Evolutionary conservation across 2,797 vertebrate species (phyloP).

Genomic region (Staurois parvus): DNA sequence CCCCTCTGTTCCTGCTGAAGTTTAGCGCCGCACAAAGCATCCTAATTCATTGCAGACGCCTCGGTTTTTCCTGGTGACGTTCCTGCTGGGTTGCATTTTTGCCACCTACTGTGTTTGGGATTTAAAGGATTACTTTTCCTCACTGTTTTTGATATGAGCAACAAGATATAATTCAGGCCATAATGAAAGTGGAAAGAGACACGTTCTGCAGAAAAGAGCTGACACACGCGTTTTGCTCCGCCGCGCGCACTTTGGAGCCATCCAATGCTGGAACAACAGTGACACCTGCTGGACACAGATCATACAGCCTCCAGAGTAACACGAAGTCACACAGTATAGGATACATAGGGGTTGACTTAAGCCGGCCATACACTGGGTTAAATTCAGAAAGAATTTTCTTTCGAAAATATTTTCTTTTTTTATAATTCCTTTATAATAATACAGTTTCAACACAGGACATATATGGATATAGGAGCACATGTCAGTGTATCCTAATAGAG

Average conservation of each 20-base stretch:
- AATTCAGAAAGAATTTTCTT: too few relatives aligned
- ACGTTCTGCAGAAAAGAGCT: not conserved
- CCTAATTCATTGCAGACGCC: not conserved
- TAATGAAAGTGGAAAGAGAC: slow-evolving; percentile 7
- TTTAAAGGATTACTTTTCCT: slow-evolving; percentile 11
- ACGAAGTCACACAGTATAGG: not conserved
- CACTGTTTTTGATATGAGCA: not conserved
- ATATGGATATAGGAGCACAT: too few relatives aligned
- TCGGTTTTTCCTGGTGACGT: not conserved
- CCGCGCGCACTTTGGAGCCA: not conserved
- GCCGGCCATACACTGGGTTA: too few relatives aligned
- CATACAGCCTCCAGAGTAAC: not conserved
- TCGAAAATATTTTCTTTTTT: too few relatives aligned
- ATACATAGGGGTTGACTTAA: too few relatives aligned
- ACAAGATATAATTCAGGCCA: slow-evolving; percentile 7
- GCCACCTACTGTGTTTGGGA: not conserved
- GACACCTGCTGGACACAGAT: slow-evolving; percentile 77
- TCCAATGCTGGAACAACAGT: slow-evolving; percentile 74
- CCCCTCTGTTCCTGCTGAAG: too few relatives aligned
- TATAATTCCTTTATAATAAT: too few relatives aligned
- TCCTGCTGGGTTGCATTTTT: not conserved
- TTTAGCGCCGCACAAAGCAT: not conserved
- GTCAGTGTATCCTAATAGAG: too few relatives aligned
- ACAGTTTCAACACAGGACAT: too few relatives aligned
- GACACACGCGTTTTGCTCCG: not conserved